Conservation (phyloP, 2,888 invertebrate species). For the Parnassius mnemosyne region DNA sequence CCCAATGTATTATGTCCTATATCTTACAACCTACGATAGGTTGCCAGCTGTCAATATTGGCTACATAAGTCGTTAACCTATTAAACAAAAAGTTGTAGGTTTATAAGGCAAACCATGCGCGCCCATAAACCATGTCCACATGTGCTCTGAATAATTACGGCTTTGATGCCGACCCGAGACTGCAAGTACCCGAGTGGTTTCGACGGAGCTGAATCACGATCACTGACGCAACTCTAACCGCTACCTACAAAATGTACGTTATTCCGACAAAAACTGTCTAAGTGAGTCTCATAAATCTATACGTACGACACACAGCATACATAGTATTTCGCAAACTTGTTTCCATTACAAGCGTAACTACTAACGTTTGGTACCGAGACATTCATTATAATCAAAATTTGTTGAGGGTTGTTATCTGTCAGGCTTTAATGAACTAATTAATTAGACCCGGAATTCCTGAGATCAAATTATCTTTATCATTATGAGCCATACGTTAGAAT, state of each 20-base stretch:
- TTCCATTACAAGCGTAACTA: constrained; percentile 5
- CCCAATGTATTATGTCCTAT: constrained; percentile 10
- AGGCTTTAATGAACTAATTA: constrained; percentile 27
- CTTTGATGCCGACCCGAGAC: constrained; percentile 25
- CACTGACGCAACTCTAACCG: constrained; percentile 53
- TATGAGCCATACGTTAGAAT: constrained; percentile 28
- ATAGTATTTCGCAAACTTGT: constrained; percentile 11
- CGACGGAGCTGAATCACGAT: constrained; percentile 62
- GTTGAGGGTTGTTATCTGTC: constrained; percentile 5
- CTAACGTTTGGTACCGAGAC: not conserved
- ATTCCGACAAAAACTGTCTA: constrained; percentile 44
- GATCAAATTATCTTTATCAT: constrained; percentile 31
- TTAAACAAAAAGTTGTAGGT: constrained; percentile 65
- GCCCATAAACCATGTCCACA: constrained; percentile 68
- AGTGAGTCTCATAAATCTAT: constrained; percentile 21
- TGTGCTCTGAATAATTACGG: constrained; percentile 74
- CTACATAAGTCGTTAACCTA: constrained; percentile 66
- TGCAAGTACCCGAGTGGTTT: constrained; percentile 47
- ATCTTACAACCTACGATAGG: constrained; percentile 24
- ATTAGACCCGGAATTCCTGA: constrained; percentile 27
- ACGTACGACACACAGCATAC: constrained; percentile 19
- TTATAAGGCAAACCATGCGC: constrained; percentile 63
- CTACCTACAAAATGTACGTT: constrained; percentile 44
- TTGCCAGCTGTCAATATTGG: constrained; percentile 49
- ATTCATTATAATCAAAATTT: not conserved